Conservation (phyloP, 1,140 invertebrate species). For the Condylostylus longicornis region DNA sequence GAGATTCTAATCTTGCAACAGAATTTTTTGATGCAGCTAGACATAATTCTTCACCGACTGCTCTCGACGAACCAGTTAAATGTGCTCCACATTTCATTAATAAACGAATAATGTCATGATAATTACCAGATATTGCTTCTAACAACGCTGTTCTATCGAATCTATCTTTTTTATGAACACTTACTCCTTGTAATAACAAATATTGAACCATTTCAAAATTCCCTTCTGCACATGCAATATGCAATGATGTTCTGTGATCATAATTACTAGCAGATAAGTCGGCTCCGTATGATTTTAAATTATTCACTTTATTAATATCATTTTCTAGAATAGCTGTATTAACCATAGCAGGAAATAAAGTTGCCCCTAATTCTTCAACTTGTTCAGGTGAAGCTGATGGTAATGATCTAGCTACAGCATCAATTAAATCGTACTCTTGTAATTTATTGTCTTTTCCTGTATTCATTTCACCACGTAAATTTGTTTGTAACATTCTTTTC, state of each 20-base stretch:
- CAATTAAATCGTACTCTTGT: slow-evolving; percentile 38
- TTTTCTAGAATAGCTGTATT: slow-evolving; percentile 53
- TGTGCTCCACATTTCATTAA: slow-evolving; percentile 49
- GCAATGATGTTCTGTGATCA: slow-evolving; percentile 65
- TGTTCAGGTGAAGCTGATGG: slow-evolving; percentile 52
- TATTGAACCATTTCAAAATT: slow-evolving; percentile 52
- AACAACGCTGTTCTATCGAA: slow-evolving; percentile 43
- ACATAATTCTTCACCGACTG: slow-evolving; percentile 44
- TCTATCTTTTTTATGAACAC: slow-evolving; percentile 50
- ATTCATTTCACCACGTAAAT: slow-evolving; percentile 45
- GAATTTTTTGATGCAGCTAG: slow-evolving; percentile 42
- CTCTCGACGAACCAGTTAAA: slow-evolving; percentile 33
- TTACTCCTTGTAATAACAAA: slow-evolving; percentile 65
- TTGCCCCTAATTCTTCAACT: slow-evolving; percentile 48
- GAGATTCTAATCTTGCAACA: slow-evolving; percentile 40
- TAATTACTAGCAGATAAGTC: slow-evolving; percentile 62
- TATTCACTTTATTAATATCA: slow-evolving; percentile 39
- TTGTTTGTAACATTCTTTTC: slow-evolving; percentile 63
- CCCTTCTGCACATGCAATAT: slow-evolving; percentile 62
- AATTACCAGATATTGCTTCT: slow-evolving; percentile 46
- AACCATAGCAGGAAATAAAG: slow-evolving; percentile 64
- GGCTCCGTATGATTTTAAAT: slow-evolving; percentile 41
- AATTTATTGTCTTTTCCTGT: slow-evolving; percentile 29
- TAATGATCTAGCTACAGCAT: slow-evolving; percentile 48
- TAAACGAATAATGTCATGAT: slow-evolving; percentile 43